Evolutionary conservation across 2,113 vertebrate genomes (phyloP).

Genomic region (Ondatra zibethicus): DNA sequence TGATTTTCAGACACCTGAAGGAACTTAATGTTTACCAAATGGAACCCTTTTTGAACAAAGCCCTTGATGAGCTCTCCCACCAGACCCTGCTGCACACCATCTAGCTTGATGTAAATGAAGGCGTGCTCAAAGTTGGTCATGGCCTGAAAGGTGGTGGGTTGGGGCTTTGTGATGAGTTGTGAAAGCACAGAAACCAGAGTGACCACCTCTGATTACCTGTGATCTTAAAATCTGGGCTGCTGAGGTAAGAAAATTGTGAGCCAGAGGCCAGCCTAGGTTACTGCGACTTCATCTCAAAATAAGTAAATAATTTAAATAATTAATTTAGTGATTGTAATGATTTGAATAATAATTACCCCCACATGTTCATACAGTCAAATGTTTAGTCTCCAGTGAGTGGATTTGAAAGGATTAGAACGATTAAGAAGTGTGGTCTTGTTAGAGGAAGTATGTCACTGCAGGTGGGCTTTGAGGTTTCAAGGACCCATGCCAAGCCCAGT

Average conservation of each 20-base stretch:
- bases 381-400: not conserved
- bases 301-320: not conserved
- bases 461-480: not conserved
- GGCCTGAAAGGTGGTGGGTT: not conserved
- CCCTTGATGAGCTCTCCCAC: not conserved
- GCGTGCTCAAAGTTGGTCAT: not conserved
- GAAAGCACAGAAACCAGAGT: not conserved
- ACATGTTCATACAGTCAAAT: not conserved
- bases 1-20: not conserved
- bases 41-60: not conserved
- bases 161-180: not conserved
- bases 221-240: not conserved
- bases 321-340: not conserved
- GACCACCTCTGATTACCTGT: not conserved
- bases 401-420: not conserved
- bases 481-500: not conserved
- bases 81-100: not conserved
- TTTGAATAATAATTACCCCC: not conserved
- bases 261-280: too few relatives aligned
- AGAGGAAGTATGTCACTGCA: not conserved
- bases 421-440: not conserved
- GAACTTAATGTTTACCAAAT: not conserved
- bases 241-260: not conserved
- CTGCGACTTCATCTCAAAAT: not conserved
- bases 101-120: not conserved